These are phyloP conservation scores for Pachymerium ferrugineum DNA, from an alignment of 2,888 invertebrate genomes.

Conservation along the genomic window DNA sequence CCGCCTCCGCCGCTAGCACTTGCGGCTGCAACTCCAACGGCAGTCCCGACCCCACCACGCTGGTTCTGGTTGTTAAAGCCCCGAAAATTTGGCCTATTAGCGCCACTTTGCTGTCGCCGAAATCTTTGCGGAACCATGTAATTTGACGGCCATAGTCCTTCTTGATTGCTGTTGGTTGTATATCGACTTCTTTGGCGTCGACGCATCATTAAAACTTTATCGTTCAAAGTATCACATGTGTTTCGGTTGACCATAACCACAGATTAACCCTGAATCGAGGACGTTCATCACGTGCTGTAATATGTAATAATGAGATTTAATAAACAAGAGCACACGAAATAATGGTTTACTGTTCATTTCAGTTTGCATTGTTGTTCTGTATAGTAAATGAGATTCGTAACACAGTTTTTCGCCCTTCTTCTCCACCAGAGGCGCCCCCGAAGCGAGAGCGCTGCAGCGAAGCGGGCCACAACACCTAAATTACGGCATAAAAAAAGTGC, in stretches of 20 bases:
- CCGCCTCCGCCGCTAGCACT: not conserved
- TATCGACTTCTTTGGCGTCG: conserved; percentile 32
- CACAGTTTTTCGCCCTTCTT: no score
- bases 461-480: not conserved
- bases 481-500: not conserved
- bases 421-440: not conserved
- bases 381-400: no score
- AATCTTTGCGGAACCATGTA: conserved; percentile 32
- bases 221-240: not conserved
- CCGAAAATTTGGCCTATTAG: not conserved
- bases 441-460: not conserved
- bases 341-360: not conserved
- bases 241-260: not conserved
- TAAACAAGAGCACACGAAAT: not conserved
- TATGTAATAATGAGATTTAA: not conserved
- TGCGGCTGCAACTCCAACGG: not conserved
- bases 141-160: conserved; percentile 33
- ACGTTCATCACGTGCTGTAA: not conserved
- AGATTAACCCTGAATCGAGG: not conserved
- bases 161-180: conserved; percentile 32
- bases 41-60: no score
- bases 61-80: not conserved
- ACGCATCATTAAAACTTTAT: conserved; percentile 4
- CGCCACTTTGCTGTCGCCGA: conserved; percentile 11
- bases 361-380: no score